phyloP scores from a whole-genome alignment of 1,140 invertebrate species.

The Zaprionus vittiger region DNA sequence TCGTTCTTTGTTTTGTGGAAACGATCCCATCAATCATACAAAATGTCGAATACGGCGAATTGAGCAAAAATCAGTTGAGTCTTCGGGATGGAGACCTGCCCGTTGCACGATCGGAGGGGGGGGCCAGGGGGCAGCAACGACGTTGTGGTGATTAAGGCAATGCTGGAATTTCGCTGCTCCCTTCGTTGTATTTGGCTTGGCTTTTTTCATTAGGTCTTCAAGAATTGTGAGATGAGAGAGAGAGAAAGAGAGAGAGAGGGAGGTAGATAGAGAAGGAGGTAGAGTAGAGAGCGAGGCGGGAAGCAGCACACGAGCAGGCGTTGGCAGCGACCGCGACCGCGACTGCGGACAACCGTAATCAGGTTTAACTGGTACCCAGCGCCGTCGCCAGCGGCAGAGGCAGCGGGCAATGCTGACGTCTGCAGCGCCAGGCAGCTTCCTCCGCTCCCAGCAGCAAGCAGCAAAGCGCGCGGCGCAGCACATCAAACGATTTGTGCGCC shows the following conservation, averaged over 20 bases:
- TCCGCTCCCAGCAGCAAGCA: constrained; percentile 48
- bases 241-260: constrained; percentile 1
- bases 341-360: constrained; percentile 61
- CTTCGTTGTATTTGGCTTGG: constrained; percentile 60
- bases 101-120: not conserved
- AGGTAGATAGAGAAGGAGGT: not conserved
- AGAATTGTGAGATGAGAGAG: constrained; percentile 68
- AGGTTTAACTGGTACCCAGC: constrained; percentile 76
- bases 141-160: constrained; percentile 61
- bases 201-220: constrained; percentile 51
- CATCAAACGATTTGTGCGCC: constrained; percentile 79
- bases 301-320: not conserved
- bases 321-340: constrained; percentile 21
- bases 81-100: constrained; percentile 13
- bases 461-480: constrained; percentile 53
- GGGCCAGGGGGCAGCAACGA: not conserved
- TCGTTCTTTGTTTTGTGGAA: constrained; percentile 33
- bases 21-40: constrained; percentile 56
- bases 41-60: constrained; percentile 34
- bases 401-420: constrained; percentile 37
- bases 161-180: constrained; percentile 54
- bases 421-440: constrained; percentile 44
- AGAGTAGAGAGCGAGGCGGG: not conserved
- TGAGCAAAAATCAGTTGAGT: constrained; percentile 50
- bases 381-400: constrained; percentile 25